Evolutionary conservation across 2,113 vertebrate species (phyloP).

Genomic region (Aleadryas rufinucha): DNA sequence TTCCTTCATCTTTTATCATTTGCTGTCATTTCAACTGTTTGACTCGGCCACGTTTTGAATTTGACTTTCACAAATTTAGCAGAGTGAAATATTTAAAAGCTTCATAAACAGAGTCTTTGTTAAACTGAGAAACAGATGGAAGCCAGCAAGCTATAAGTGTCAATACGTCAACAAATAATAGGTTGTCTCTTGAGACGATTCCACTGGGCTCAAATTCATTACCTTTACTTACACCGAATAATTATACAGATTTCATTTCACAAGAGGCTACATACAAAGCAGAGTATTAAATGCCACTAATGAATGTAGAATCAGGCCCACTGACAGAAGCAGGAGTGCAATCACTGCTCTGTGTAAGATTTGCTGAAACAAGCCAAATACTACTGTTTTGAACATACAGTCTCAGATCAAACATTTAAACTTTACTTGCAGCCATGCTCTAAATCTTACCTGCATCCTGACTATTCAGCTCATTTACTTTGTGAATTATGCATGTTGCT

Average conservation of each 20-base stretch:
- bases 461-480: neutral
- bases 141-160: neutral
- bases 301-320: neutral
- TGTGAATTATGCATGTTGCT: neutral
- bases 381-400: neutral
- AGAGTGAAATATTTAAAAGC: neutral
- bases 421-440: neutral
- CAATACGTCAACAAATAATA: neutral
- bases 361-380: neutral
- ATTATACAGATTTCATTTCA: conserved; percentile 4
- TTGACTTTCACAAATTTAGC: neutral
- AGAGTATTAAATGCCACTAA: neutral
- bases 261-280: neutral
- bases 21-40: neutral
- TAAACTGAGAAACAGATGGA: neutral
- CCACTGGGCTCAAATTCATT: neutral
- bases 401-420: neutral
- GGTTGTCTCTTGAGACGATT: neutral
- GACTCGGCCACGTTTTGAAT: neutral
- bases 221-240: neutral
- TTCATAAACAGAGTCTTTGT: neutral
- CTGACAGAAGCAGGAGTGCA: neutral
- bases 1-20: neutral
- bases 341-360: neutral
- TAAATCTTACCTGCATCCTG: neutral